Percentiles rank a stretch among this genome's conserved stretches.
Conservation (phyloP, 1,140 invertebrate species). For the Lysiphlebus fabarum region DNA sequence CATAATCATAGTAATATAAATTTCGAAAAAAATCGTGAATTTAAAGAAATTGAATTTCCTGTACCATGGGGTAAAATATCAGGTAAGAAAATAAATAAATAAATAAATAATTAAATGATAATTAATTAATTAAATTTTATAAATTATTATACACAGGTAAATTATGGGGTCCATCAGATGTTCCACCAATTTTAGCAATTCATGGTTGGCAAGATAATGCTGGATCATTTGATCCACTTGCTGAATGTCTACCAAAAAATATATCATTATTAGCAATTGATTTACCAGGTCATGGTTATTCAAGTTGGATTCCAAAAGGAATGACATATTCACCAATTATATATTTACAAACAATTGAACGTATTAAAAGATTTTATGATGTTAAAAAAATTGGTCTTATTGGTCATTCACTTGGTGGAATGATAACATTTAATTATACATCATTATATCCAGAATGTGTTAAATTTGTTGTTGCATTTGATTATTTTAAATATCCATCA, state of each 20-base stretch:
- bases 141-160: constrained; percentile 50
- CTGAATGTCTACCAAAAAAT: constrained; percentile 60
- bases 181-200: constrained; percentile 64
- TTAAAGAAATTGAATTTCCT: constrained; percentile 61
- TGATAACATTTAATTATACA: constrained; percentile 59
- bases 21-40: constrained; percentile 1
- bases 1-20: too few relatives aligned
- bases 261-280: constrained; percentile 65
- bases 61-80: constrained; percentile 66
- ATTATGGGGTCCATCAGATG: constrained; percentile 64
- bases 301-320: constrained; percentile 64
- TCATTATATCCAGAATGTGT: constrained; percentile 60
- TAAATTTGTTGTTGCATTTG: constrained; percentile 63
- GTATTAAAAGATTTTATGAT: constrained; percentile 62
- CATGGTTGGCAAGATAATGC: constrained; percentile 79
- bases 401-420: constrained; percentile 66
- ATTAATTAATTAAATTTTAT: not conserved
- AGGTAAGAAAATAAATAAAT: constrained; percentile 39
- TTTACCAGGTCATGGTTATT: constrained; percentile 71
- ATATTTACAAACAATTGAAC: constrained; percentile 56
- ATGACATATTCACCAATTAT: constrained; percentile 61
- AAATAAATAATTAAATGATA: not conserved
- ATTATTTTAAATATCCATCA: constrained; percentile 60
- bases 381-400: constrained; percentile 70
- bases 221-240: constrained; percentile 68